Percentiles rank a stretch among this genome's conserved stretches.
phyloP scores from a whole-genome alignment of 1,140 invertebrate species.

The Hydropsyche tenuis region DNA sequence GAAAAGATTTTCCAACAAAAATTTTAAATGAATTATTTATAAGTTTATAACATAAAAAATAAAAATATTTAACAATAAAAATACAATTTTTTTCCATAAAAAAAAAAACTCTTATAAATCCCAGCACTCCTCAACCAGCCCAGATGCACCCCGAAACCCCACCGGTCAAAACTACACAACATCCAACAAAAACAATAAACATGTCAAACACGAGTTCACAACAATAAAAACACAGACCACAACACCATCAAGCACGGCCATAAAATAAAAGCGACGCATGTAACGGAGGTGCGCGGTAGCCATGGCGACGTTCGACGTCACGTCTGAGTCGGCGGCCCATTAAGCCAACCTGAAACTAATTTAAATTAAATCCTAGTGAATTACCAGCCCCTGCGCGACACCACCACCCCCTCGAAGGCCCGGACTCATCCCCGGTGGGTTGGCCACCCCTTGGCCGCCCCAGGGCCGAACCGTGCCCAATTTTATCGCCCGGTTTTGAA shows the following conservation, averaged over 20 bases:
- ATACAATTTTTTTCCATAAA: no score
- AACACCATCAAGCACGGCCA: no score
- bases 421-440: no score
- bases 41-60: no score
- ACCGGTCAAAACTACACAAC: no score
- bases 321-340: conserved; percentile 54
- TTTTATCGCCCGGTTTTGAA: not conserved
- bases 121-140: no score
- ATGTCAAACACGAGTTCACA: not conserved
- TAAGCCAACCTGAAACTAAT: conserved; percentile 67
- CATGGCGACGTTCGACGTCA: conserved; percentile 45
- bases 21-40: no score
- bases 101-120: no score
- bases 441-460: conserved; percentile 34
- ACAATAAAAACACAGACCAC: no score
- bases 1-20: no score
- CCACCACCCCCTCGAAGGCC: not conserved
- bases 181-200: not conserved
- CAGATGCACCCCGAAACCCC: no score
- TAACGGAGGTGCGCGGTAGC: conserved; percentile 22
- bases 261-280: not conserved
- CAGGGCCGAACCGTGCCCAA: conserved; percentile 16
- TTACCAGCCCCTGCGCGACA: conserved; percentile 57
- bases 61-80: no score
- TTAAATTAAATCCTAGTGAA: conserved; percentile 68